A percentile compares a stretch with the other conserved stretches of the same genome.
These are phyloP conservation scores for Heliconius erato DNA, from an alignment of 2,888 invertebrate species.

Conservation along the genomic window DNA sequence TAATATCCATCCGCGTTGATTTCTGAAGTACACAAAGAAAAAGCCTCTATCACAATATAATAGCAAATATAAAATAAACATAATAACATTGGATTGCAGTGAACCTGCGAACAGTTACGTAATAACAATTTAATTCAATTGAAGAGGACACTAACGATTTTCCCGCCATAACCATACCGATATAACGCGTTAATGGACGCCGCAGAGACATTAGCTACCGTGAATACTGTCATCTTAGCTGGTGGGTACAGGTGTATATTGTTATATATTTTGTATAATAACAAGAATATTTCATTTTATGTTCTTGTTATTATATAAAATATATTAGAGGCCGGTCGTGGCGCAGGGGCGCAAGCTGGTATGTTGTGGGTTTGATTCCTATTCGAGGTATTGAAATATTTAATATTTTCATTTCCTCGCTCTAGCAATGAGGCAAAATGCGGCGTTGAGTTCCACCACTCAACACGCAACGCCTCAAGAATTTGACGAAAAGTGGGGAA, in stretches of 20 bases:
- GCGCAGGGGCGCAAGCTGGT: fast-evolving
- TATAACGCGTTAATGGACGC: conserved; percentile 46
- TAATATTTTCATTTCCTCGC: too few species aligned
- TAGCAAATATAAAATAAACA: conserved; percentile 8
- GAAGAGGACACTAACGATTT: conserved; percentile 42
- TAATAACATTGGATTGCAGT: conserved; percentile 12
- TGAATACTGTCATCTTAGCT: neutral
- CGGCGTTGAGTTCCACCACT: too few species aligned
- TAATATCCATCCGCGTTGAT: neutral
- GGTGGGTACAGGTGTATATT: neutral
- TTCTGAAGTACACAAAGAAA: neutral
- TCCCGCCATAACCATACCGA: conserved; percentile 42
- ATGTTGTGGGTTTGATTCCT: too few species aligned
- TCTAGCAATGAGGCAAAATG: too few species aligned
- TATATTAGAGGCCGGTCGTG: too few species aligned
- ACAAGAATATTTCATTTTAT: neutral
- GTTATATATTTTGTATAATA: neutral
- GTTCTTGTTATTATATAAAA: too few species aligned
- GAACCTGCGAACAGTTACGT: conserved; percentile 27
- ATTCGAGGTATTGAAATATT: too few species aligned
- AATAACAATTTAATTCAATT: conserved; percentile 46
- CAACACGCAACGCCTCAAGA: too few species aligned
- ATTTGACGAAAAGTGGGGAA: too few species aligned
- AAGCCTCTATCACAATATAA: neutral
- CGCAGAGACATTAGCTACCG: conserved; percentile 35